Evolutionary conservation across 2,797 vertebrate species (phyloP).

Genomic region (Chloroceryle inda): DNA sequence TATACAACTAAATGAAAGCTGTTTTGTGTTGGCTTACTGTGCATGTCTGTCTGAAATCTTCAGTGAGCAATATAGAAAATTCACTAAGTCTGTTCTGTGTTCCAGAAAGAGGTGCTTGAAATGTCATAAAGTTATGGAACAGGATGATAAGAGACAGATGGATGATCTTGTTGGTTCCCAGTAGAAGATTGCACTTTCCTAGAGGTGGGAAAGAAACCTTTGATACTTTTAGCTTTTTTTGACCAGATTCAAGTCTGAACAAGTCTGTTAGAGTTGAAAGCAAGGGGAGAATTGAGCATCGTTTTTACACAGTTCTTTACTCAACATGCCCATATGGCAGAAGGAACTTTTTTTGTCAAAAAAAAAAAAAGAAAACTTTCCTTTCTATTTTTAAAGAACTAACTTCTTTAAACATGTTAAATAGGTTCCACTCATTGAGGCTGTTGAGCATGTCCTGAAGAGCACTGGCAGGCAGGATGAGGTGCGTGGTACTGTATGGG

Average conservation of each 20-base stretch:
- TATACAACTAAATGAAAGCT: background rate
- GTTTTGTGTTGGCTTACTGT: background rate
- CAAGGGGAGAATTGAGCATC: background rate
- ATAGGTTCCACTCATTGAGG: background rate
- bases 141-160: background rate
- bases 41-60: background rate
- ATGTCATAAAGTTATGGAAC: background rate
- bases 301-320: background rate
- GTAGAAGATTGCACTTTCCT: background rate
- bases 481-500: rapidly evolving
- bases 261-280: background rate
- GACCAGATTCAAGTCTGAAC: background rate
- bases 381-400: background rate
- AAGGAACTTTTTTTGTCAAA: background rate
- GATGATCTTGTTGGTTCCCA: background rate
- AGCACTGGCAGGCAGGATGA: background rate
- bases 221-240: background rate
- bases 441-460: background rate
- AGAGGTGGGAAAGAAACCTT: background rate
- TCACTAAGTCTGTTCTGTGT: background rate
- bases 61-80: background rate
- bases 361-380: background rate
- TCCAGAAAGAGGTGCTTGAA: background rate
- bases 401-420: background rate
- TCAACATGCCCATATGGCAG: background rate